A percentile compares a stretch with the other conserved stretches of the same genome.
Conservation (phyloP, 2,888 invertebrate species). For the Taphrorychus bicolor region DNA sequence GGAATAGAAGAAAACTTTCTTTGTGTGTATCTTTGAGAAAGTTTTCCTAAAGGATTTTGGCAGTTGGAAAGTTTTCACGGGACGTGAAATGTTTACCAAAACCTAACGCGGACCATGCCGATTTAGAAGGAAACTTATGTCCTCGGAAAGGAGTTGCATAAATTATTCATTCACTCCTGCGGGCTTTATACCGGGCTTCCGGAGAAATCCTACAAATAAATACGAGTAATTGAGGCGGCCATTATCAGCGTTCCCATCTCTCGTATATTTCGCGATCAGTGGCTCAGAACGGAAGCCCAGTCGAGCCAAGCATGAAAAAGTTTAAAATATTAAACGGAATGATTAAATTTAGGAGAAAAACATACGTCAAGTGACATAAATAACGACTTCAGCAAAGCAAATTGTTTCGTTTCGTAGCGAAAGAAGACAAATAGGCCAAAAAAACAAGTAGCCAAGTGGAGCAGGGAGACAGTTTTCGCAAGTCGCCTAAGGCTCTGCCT, state of each 20-base stretch:
- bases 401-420: slow-evolving; percentile 37
- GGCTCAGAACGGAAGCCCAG: background rate
- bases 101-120: background rate
- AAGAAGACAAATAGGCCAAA: slow-evolving; percentile 36
- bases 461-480: slow-evolving; percentile 29
- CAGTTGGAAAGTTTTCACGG: slow-evolving; percentile 25
- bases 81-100: slow-evolving; percentile 13
- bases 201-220: background rate
- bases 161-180: slow-evolving; percentile 3
- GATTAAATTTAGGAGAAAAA: slow-evolving; percentile 35
- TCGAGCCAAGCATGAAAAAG: slow-evolving; percentile 24
- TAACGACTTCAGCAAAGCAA: slow-evolving; percentile 38
- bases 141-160: background rate
- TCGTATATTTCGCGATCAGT: background rate
- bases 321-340: slow-evolving; percentile 37
- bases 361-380: slow-evolving; percentile 39
- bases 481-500: background rate
- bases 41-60: slow-evolving; percentile 25
- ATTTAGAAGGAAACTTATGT: slow-evolving; percentile 1
- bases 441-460: slow-evolving; percentile 30
- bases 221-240: background rate
- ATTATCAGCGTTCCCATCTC: background rate
- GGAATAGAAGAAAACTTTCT: slow-evolving; percentile 4
- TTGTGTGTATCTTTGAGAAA: slow-evolving; percentile 18
- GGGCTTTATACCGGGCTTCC: background rate